phyloP scores from a whole-genome alignment of 2,888 invertebrate genomes.

The Phaedon cochleariae region DNA sequence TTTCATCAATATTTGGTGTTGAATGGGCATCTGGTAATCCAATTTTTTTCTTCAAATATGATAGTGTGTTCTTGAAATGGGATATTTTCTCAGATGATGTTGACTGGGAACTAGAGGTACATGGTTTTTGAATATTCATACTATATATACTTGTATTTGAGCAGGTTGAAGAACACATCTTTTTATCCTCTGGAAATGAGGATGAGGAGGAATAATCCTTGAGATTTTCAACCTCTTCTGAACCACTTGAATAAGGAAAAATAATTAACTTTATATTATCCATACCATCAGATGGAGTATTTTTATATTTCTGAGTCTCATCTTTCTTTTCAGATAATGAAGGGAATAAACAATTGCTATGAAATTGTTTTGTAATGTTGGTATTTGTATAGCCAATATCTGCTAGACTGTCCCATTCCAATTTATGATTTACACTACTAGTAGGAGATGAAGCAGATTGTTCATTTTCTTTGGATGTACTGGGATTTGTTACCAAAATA shows the following conservation, averaged over 20 bases:
- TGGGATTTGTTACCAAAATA: constrained; percentile 17
- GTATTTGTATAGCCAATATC: constrained; percentile 78
- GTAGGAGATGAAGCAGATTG: constrained; percentile 68
- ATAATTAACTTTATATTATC: constrained; percentile 31
- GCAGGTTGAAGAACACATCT: constrained; percentile 1
- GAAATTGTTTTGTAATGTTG: constrained; percentile 55
- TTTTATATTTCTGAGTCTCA: neutral
- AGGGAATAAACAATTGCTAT: constrained; percentile 58
- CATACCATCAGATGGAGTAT: neutral
- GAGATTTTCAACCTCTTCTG: constrained; percentile 21
- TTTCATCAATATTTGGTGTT: constrained; percentile 57
- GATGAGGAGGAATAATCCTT: constrained; percentile 21
- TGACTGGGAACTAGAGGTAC: constrained; percentile 26
- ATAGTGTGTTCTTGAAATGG: constrained; percentile 38
- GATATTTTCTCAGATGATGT: constrained; percentile 29
- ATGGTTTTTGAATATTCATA: constrained; percentile 6
- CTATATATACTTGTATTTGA: constrained; percentile 16
- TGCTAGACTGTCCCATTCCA: constrained; percentile 90
- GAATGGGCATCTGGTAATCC: constrained; percentile 67
- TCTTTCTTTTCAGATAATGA: neutral
- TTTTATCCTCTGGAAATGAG: constrained; percentile 16
- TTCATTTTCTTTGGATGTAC: no score
- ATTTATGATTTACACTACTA: constrained; percentile 75
- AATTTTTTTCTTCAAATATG: constrained; percentile 49
- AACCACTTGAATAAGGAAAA: constrained; percentile 32